Base-by-base conservation (phyloP, 1,140 invertebrate species). In the Drosophila setifemur region DNA sequence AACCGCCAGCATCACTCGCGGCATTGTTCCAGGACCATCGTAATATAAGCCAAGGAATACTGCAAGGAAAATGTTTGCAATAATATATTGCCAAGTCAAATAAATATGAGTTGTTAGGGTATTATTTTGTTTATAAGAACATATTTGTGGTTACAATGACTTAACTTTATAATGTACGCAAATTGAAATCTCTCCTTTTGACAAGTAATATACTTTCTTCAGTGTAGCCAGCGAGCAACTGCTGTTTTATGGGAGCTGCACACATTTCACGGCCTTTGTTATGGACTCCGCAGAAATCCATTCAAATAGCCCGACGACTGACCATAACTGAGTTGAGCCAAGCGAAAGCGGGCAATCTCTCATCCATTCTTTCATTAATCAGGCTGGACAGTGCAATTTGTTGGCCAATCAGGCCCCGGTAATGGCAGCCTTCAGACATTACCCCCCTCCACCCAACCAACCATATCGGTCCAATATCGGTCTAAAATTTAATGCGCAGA, bases 311-410 rank as follows among this genome's bases (percentile, higher is more conserved):
- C 52, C 21, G 19, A 18, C 18, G 14, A 57, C 18, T 43, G 37
- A 19, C 57, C 57, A 42, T 16, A 9, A 21, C 12, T 16, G 18
- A 19, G 50, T 31, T 26, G 8, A 33, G 28, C 18, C 11, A 6
- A 43, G 12, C 33, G 7, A 9, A 48, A 31, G 40, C 23, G 54
- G 55, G 39, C 45, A 45, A 40, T 47, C 28, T 1, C 21, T 40
- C 11, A 45, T 64, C 70, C 12, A 71, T 47, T 43, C 12, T 4
- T 9, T 23, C 40, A 72, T 72, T 47, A 72, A 72, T 72, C 45
- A 66, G 40, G 12, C 12, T 12, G 29, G 18, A 31, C 14, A 28
- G 6, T 33, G 23, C 68, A 71, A 71, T 71, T 61, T 71, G 53
- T 31, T 31, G 25, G 14, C 54, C 58, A 63, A 63, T 60, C 58